Evolutionary conservation across 2,888 invertebrate genomes (phyloP), one percentile per base, ranked within the genome.

Genomic region (Biston betularia): DNA sequence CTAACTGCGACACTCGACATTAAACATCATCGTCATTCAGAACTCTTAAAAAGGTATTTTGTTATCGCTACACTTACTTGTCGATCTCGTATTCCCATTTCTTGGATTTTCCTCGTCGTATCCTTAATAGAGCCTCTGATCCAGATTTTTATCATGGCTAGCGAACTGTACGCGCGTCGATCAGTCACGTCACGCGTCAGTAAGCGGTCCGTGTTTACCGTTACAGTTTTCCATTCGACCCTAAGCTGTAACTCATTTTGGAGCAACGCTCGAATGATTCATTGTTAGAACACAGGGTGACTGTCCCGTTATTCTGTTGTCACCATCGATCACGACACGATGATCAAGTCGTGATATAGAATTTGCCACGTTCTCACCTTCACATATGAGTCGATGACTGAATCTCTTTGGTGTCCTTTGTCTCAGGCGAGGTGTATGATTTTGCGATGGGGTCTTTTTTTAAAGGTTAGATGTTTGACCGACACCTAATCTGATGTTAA

Each of bases 131-230:
- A 64, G 76, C 75, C 74, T 75, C 77, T 74, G 76, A 78, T 75
- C 76, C 66, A 72, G 72, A 72, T 76, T 70, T 71, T 80, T 83
- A 82, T 82, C 81, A 78, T 73, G 76, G 70, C 63, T 77, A 77
- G 74, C 75, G 73, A 69, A 72, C 74, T 70, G 74, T 68, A 73
- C 70, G 57, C 66, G 65, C 67, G 76, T 69, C 79, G 78, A 83
- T 84, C 81, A 74, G 76, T 85, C 82, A 83, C 78, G 74, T 78
- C 76, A 78, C 77, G 73, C 69, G 54, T 68, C 76, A 72, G 74
- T 59, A 62, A 62, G 58, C 55, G 62, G 50, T 59, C 63, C 63
- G 53, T 70, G 69, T 66, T 63, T 66, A 69, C 65, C 48, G 60
- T 50, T 66, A 68, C 64, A 71, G 65, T 71, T 71, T 71, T 71